Evolutionary conservation across 2,888 invertebrate genomes (phyloP), one percentile per base, ranked within the genome.

Genomic region (Sinodicranocentrus sp.): DNA sequence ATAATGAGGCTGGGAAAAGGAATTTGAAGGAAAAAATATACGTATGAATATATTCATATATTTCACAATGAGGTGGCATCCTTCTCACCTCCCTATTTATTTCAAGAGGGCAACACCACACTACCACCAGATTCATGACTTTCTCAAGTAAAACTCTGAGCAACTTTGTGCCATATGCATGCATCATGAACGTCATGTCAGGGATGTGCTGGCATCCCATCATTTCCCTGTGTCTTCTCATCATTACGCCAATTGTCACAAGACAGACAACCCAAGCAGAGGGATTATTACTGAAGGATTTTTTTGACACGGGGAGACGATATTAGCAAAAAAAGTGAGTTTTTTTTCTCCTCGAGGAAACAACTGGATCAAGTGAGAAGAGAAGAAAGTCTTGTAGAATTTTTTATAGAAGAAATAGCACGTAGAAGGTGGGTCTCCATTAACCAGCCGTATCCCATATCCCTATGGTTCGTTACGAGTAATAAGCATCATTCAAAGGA

Each of bases 171-270:
- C n/a, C n/a, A n/a, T n/a, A 44, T 59, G 61, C 65, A 75, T 65
- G 52, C 33, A 33, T 33, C 15, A 59, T 52, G 5, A 5, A 19
- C 21, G 23, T 21, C 57, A 15, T 63, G 63, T 13, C 59, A 59
- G 23, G 25, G 23, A 15, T 63, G 63, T 63, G 33, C 2, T 28
- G 28, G 63, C 70, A 48, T 71, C 70, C 33, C 70, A 48, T 71
- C 54, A 28, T 52, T 8, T 10, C 70, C 59, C 23, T 2, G 28
- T 61, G 63, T 63, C 63, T 48, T 65, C 65, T 63, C 61, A 63
- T 71, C 61, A 71, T 79, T 71, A 79, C 19, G 61, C 48, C 78
- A 79, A 79, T 79, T 79, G 78, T 48, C 48, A 61, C 33, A 68
- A 78, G 26, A 52, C 33, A 76, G 52, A 65, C 33, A 52, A 26